Evolutionary conservation across 1,140 invertebrate species (phyloP), one percentile per base, ranked within the genome.

Genomic region (Cecropterus lyciades): DNA sequence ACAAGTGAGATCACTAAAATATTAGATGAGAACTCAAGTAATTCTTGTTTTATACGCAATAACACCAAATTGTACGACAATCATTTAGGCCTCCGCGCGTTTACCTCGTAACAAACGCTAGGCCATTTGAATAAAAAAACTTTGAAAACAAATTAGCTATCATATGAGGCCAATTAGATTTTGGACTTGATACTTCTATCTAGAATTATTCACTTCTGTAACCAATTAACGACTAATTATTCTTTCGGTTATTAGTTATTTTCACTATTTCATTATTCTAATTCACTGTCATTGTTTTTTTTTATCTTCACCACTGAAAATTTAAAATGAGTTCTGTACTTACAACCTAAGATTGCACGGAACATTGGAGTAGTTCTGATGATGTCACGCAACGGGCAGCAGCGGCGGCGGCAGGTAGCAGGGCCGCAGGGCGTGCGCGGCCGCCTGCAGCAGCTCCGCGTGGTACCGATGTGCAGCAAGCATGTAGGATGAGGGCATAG

Each of bases 331-430:
- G 65, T 68, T 72, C 51, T 70, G 80, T 92, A 92, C 89, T 92
- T 92, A 92, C 89, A 90, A 89, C 85, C 89, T 92, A 92, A 75
- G 83, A 92, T 92, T 92, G 89, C 89, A 92, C 89, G 81, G 73
- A 49, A 85, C 68, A 64, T 83, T 75, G 72, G 79, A 75, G 73
- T 76, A 85, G 68, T 69, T 75, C 8, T 70, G 48, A 51, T 77
- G 66, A 71, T 84, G 89, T 92, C 89, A 92, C 85, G 89, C 89
- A 69, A 92, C 89, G 14, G 87, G 82, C 30, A 92, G 77, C 68
- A 79, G 84, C 57, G 85, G 84, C 60, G 85, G 89, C 57, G 84
- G 85, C 57, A 92, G 76, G 67, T 89, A 92, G 72, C 87, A 89
- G 20, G 87, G 87, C 9, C 89, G 86, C 33, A 90, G 78, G 30